These are phyloP conservation scores for Gastrophryne carolinensis DNA, from an alignment of 2,797 vertebrate genomes.

Conservation along the genomic window DNA sequence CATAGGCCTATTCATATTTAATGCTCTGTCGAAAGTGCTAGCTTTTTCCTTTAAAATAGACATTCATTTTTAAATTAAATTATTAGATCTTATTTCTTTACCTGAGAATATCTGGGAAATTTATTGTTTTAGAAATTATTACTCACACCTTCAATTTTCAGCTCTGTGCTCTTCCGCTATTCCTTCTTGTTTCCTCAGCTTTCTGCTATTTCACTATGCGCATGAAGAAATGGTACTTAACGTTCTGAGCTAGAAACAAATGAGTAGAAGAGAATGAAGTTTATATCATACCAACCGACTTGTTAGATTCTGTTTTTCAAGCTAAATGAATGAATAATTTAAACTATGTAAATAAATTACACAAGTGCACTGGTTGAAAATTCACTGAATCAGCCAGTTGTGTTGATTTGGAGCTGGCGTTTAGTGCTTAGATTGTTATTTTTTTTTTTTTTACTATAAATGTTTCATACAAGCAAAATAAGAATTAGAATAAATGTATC, in stretches of 20 bases:
- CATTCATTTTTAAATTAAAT: slow-evolving; percentile 37
- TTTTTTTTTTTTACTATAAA: slow-evolving; percentile 12
- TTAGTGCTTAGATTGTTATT: not conserved
- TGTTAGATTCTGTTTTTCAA: not conserved
- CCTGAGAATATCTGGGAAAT: not conserved
- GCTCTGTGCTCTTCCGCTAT: slow-evolving; percentile 1
- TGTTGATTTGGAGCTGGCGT: not conserved
- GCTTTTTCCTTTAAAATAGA: slow-evolving; percentile 17
- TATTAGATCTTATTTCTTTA: slow-evolving; percentile 15
- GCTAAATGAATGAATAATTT: slow-evolving; percentile 20
- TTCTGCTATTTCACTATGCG: not conserved
- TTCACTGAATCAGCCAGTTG: slow-evolving; percentile 24
- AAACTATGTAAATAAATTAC: slow-evolving; percentile 19
- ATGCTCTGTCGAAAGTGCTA: slow-evolving; percentile 25
- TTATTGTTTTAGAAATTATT: slow-evolving; percentile 9
- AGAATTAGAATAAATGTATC: too few species aligned
- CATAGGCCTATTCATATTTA: slow-evolving; percentile 38
- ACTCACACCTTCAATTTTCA: slow-evolving; percentile 7
- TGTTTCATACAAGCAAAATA: slow-evolving; percentile 21
- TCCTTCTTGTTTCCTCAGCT: not conserved
- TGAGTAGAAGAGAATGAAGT: not conserved
- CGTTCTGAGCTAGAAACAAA: not conserved
- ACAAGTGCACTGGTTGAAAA: not conserved
- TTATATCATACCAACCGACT: not conserved
- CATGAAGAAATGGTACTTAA: not conserved